Evolutionary conservation across 2,888 invertebrate genomes (phyloP).

Genomic region (Zonitis immaculata): DNA sequence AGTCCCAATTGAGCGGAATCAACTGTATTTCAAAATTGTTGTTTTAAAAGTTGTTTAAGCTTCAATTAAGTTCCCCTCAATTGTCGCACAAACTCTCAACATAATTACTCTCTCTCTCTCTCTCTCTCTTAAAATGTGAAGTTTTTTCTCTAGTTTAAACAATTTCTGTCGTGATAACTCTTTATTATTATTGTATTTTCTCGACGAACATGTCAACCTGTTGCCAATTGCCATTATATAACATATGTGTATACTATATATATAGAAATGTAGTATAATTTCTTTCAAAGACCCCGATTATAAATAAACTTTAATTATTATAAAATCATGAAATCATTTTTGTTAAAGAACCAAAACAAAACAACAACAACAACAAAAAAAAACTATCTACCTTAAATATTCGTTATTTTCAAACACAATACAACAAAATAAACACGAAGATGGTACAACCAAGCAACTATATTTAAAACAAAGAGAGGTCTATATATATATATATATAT

Average conservation of each 20-base stretch:
- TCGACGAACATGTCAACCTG: constrained; percentile 22
- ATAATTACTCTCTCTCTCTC: too few relatives aligned
- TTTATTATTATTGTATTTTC: neutral
- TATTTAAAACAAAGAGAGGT: neutral
- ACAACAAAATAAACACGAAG: constrained; percentile 12
- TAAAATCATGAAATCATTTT: too few relatives aligned
- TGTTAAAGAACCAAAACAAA: neutral
- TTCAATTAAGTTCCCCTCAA: neutral
- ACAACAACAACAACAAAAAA: neutral
- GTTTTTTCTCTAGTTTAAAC: too few relatives aligned
- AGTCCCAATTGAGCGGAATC: too few relatives aligned
- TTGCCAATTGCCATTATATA: constrained; percentile 23
- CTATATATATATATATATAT: too few relatives aligned
- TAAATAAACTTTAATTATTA: too few relatives aligned
- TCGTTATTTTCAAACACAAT: constrained; percentile 1
- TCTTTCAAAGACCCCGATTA: too few relatives aligned
- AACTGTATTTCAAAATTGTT: too few relatives aligned
- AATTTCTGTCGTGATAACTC: too few relatives aligned
- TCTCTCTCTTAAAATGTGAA: too few relatives aligned
- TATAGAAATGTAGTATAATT: neutral
- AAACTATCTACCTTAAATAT: neutral
- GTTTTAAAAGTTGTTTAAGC: neutral
- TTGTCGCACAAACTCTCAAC: too few relatives aligned
- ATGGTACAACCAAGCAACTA: constrained; percentile 21
- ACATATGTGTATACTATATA: constrained; percentile 5